phyloP scores from a whole-genome alignment of 2,888 invertebrate genomes.

The Volucella inanis region DNA sequence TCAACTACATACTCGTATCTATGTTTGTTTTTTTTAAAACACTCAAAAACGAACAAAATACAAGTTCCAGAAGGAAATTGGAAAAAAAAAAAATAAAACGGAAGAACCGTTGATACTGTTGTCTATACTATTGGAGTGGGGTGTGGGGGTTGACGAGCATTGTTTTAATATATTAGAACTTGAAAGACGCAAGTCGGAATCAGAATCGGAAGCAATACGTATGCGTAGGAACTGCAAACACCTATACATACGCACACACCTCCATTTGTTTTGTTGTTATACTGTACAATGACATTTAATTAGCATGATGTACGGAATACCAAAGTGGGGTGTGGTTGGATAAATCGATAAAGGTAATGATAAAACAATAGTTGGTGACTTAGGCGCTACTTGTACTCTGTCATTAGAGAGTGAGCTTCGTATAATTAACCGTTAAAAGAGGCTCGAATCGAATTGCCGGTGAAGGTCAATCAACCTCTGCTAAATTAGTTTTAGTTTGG shows the following conservation, averaged over 20 bases:
- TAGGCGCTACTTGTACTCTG: background rate
- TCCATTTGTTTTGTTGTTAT: background rate
- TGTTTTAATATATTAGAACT: constrained; percentile 22
- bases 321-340: constrained; percentile 55
- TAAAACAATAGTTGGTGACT: constrained; percentile 16
- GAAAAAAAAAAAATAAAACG: constrained; percentile 10
- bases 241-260: too few relatives aligned
- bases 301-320: constrained; percentile 19
- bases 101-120: constrained; percentile 28
- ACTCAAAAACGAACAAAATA: constrained; percentile 29
- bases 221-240: too few relatives aligned
- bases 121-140: constrained; percentile 11
- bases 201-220: constrained; percentile 16
- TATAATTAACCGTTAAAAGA: too few relatives aligned
- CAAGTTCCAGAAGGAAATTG: constrained; percentile 17
- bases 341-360: constrained; percentile 28
- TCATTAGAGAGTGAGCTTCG: too few relatives aligned
- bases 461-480: too few relatives aligned
- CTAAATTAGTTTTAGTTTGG: too few relatives aligned
- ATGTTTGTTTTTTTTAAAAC: constrained; percentile 16
- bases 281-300: constrained; percentile 40
- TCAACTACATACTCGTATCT: background rate
- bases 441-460: too few relatives aligned
- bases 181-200: constrained; percentile 7
- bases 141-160: constrained; percentile 1